Base-by-base conservation (phyloP, 2,113 vertebrate genomes). In the Chinchilla lanigera region DNA sequence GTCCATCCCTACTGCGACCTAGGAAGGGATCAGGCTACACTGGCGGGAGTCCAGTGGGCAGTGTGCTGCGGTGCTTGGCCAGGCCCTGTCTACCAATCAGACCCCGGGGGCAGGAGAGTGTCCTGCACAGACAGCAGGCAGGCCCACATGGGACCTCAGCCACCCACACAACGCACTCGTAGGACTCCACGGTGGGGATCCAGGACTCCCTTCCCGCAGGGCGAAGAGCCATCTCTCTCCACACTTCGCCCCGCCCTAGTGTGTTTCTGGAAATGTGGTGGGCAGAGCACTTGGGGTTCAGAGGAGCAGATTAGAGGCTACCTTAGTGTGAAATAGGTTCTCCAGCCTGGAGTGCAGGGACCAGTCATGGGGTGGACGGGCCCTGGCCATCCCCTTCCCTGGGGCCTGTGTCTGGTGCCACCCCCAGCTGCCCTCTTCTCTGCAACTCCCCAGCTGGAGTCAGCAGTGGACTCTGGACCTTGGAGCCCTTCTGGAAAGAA, bases 251-350 rank as follows among this genome's bases (percentile, higher is more conserved):
- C 30, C 35, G 58, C 26, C 41, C 71, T 38, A 1, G 16, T 47
- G 20, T n/a, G 7, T 71, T 69, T 16, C 71, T 52, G 28, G 71
- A 24, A 71, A 86, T 17, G 8, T 1, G 17, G 10, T 30, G 13
- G n/a, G 14, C 3, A 11, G 11, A 61, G 10, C 7, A 69, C 14
- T 33, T 71, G 58, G 8, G 35, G 60, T 14, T 75, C 38, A 30
- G 4, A 24, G 44, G 41, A 20, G 26, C 28, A 13, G 11, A 14
- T 2, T 7, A 4, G 35, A 54, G 3, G 22, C 83, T 56, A 30
- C 20, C 26, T 24, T 24, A 41, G 5, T 17, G 11, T 17, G 11
- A 4, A 35, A 8, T 1, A 28, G n/a, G 26, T 54, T 0, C 10
- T n/a, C 30, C 44, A 26, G 41, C 13, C 54, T 38, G 30, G 44